Evolutionary conservation across 2,888 invertebrate species (phyloP).

Genomic region (Carpatolechia fugitivella): DNA sequence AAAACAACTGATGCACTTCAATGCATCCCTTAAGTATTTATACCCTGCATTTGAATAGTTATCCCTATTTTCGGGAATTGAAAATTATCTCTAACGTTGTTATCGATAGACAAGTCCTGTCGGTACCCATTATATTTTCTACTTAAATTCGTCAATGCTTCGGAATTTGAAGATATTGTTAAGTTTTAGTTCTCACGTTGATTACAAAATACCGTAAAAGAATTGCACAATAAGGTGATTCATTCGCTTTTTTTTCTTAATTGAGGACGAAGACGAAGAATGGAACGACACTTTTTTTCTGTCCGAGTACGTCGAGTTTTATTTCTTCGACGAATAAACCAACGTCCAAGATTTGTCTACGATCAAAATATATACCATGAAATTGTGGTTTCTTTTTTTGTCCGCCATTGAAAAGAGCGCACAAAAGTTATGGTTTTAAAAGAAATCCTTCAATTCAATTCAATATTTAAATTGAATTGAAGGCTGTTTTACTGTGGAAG

Average conservation of each 20-base stretch:
- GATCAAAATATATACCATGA: too few relatives aligned
- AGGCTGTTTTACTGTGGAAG: not conserved
- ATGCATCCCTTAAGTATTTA: conserved; percentile 43
- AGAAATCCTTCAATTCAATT: not conserved
- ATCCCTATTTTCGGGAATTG: conserved; percentile 31
- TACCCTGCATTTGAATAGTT: conserved; percentile 33
- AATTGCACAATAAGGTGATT: not conserved
- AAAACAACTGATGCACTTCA: conserved; percentile 37
- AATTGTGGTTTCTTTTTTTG: too few relatives aligned
- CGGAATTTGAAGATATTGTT: conserved; percentile 40
- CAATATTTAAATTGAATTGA: too few relatives aligned
- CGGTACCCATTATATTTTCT: conserved; percentile 25
- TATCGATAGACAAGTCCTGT: conserved; percentile 31
- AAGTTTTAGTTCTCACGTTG: conserved; percentile 3
- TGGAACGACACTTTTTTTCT: too few relatives aligned
- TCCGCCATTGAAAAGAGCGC: too few relatives aligned
- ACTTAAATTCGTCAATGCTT: conserved; percentile 49
- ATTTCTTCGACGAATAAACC: not conserved
- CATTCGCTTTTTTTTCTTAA: not conserved
- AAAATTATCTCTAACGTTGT: conserved; percentile 53
- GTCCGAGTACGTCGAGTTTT: too few relatives aligned
- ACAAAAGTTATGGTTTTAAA: too few relatives aligned
- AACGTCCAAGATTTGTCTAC: too few relatives aligned
- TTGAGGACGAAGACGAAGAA: too few relatives aligned
- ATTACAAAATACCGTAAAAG: not conserved